Evolutionary conservation across 2,888 invertebrate species (phyloP), one percentile per base, ranked within the genome.

Genomic region (Charanyca ferruginea): DNA sequence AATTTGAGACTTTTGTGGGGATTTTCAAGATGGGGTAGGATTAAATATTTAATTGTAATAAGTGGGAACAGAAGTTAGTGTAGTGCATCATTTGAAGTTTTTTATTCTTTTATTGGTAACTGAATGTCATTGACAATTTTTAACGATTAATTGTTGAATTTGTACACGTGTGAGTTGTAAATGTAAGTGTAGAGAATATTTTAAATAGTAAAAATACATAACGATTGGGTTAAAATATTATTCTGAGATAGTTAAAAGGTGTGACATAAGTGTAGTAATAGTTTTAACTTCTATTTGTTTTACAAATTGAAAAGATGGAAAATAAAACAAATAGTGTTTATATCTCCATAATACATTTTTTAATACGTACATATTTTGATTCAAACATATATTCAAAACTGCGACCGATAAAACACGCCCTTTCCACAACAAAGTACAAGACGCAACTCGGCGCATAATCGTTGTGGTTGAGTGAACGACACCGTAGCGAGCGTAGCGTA

Each of bases 1-100:
- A 41, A 38, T 66, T 68, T 73, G 20, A 64, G 47, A 22, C 22
- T 53, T 52, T 73, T 25, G 51, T 32, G 11, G 65, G 23, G 35
- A 22, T 1, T 47, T 11, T 47, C 6, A 18, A 71, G 11, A 42
- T 57, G 32, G 38, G 8, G 23, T 23, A 9, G 8, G 11, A 38
- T 6, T 2, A 45, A 9, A 13, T 20, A 11, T 11, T 13, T 22
- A 6, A 32, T 49, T 25, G 8, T 20, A 9, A 22, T 13, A 3
- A 13, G 7, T 13, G 1, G 16, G 18, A 13, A n/a, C 7, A 28
- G 1, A 70, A 28, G 18, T 8, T 2, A 8, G 9, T 2, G n/a
- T n/a, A n/a, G n/a, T n/a, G n/a, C n/a, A n/a, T n/a, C n/a, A n/a
- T n/a, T n/a, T n/a, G n/a, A n/a, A n/a, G n/a, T n/a, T n/a, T n/a